Conservation (phyloP, 64 coral and sea anemone species). For the Stichodactyla helianthus region DNA sequence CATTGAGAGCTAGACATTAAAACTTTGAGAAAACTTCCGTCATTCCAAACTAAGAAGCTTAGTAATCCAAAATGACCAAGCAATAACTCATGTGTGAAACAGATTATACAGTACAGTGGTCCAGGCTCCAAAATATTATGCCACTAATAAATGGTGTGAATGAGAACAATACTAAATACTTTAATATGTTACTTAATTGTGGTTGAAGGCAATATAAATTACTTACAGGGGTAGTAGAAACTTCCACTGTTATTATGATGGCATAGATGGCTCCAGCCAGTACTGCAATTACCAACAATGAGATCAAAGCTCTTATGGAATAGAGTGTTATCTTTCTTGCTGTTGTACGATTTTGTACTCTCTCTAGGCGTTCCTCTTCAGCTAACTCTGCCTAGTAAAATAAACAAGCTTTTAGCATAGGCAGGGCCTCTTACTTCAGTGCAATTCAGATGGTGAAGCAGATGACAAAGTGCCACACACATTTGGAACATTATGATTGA, state of each 20-base stretch:
- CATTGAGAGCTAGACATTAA: no score
- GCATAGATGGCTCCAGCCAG: conserved; percentile 66
- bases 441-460: no score
- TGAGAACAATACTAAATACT: no score
- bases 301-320: conserved; percentile 38
- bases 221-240: conserved; percentile 77
- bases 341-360: conserved; percentile 62
- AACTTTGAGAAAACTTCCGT: no score
- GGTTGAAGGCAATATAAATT: not conserved
- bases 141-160: not conserved
- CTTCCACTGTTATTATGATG: conserved; percentile 40
- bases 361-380: conserved; percentile 67
- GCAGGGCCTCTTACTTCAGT: no score
- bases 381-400: conserved; percentile 72
- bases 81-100: no score
- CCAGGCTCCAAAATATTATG: not conserved
- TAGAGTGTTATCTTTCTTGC: conserved; percentile 60
- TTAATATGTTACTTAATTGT: no score
- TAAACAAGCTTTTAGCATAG: not conserved
- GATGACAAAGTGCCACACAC: no score
- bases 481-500: no score
- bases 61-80: no score
- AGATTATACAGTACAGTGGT: no score
- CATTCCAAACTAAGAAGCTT: no score
- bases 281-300: conserved; percentile 48